phyloP scores from a whole-genome alignment of 2,888 invertebrate species.

The Halictus ligatus region DNA sequence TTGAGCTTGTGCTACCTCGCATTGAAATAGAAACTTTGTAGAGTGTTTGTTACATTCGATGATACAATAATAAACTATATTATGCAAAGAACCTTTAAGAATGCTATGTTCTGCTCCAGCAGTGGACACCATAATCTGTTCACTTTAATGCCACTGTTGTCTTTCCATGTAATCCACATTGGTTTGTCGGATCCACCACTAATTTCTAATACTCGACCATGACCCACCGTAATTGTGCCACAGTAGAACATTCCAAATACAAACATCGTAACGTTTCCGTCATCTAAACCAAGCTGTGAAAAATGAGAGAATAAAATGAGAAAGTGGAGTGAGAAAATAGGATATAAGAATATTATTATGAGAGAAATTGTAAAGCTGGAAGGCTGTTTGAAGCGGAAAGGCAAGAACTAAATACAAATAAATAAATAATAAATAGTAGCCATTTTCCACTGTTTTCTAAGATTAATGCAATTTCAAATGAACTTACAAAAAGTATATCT shows the following conservation, averaged over 20 bases:
- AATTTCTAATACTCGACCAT: slow-evolving; percentile 78
- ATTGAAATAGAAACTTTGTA: slow-evolving; percentile 38
- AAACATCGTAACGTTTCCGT: slow-evolving; percentile 88
- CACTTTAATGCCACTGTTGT: slow-evolving; percentile 72
- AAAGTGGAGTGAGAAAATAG: too few relatives aligned
- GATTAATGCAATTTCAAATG: neutral
- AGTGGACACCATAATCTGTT: slow-evolving; percentile 78
- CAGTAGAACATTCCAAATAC: slow-evolving; percentile 94
- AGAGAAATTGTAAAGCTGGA: too few relatives aligned
- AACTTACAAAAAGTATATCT: slow-evolving; percentile 83
- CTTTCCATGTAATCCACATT: slow-evolving; percentile 79
- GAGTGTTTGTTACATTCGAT: slow-evolving; percentile 2
- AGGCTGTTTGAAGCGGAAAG: too few relatives aligned
- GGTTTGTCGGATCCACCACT: slow-evolving; percentile 79
- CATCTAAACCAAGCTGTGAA: slow-evolving; percentile 89
- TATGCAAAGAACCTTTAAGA: slow-evolving; percentile 75
- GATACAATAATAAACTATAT: neutral
- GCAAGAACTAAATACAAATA: too few relatives aligned
- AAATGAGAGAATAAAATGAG: neutral
- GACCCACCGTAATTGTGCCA: slow-evolving; percentile 86
- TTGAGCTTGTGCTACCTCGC: slow-evolving; percentile 81
- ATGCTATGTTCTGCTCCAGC: slow-evolving; percentile 79
- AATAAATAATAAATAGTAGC: neutral
- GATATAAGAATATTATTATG: too few relatives aligned
- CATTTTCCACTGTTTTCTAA: neutral